Evolutionary conservation across 2,888 invertebrate genomes (phyloP).

Genomic region (Caenorhabditis sinica): DNA sequence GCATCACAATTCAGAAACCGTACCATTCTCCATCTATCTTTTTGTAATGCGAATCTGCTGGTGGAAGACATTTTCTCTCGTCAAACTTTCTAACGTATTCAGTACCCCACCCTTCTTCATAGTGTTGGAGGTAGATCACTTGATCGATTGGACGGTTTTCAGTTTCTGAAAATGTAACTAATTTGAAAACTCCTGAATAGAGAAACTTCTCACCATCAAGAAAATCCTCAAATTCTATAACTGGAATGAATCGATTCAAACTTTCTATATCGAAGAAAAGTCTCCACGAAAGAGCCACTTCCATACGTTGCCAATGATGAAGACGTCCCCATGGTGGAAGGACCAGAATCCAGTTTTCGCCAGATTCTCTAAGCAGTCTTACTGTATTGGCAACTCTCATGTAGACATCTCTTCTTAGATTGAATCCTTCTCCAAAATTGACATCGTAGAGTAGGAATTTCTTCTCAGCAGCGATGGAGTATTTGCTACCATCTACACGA

Average conservation of each 20-base stretch:
- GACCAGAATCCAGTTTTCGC: conserved; percentile 86
- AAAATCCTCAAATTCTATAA: conserved; percentile 92
- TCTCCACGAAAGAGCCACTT: conserved; percentile 87
- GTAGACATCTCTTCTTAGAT: conserved; percentile 95
- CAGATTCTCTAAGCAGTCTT: conserved; percentile 87
- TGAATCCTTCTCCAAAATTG: conserved; percentile 97
- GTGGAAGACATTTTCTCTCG: conserved; percentile 86
- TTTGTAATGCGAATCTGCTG: conserved; percentile 29
- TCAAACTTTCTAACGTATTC: conserved; percentile 92
- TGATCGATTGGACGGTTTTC: conserved; percentile 80
- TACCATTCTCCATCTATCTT: conserved; percentile 66
- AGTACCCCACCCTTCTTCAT: conserved; percentile 90
- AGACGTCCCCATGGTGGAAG: conserved; percentile 94
- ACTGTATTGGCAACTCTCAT: conserved; percentile 93
- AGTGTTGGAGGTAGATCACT: conserved; percentile 91
- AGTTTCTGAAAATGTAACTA: conserved; percentile 35
- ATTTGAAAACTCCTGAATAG: background rate
- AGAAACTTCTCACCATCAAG: conserved; percentile 85
- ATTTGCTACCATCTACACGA: conserved; percentile 63
- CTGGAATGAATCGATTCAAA: conserved; percentile 90
- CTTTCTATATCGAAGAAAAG: conserved; percentile 91
- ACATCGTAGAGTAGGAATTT: conserved; percentile 93
- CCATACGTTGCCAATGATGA: conserved; percentile 91
- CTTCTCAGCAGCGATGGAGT: conserved; percentile 63
- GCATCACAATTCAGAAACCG: background rate